Evolutionary conservation across 1,140 invertebrate genomes (phyloP), one percentile per base, ranked within the genome.

Genomic region (Eriosoma lanigerum): DNA sequence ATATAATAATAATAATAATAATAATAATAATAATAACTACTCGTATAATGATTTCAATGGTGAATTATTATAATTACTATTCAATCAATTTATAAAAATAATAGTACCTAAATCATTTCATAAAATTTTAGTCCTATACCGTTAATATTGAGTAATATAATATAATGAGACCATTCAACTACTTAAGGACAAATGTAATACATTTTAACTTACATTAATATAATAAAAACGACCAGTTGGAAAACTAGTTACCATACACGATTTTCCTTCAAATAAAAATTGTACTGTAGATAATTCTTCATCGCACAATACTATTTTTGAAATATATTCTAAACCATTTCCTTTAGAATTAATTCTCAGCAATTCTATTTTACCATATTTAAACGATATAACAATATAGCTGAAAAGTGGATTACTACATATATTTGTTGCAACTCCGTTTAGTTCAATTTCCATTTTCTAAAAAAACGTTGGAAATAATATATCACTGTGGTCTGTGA

Each of bases 281-380:
- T 26, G 19, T 26, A 78, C 38, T 5, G 32, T 19, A 62, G 75
- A 78, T 62, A 78, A 21, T 6, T 78, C 75, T 62, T 78, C 54
- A 19, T 78, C 54, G 13, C 75, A 78, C 17, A 78, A 24, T 26
- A 78, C 75, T 24, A 78, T 48, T 78, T 62, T 78, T 10, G 56
- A 8, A 19, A 78, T 78, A 21, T 24, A 10, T 15, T 78, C 56
- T 48, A 76, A 44, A 44, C 10, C 15, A 19, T 76, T 44, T 54
- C 6, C 38, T 44, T 58, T 60, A 8, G 56, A 24, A 78, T 48
- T 32, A 29, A 21, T 58, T 24, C 26, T 60, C 15, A 58, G 6
- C 32, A 78, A 78, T 62, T 78, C 75, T 19, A 78, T 26, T 62
- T 78, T 78, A 19, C 75, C 75, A n/a, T 48, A 62, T 26, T 58